Evolutionary conservation across 64 coral and sea anemone genomes (phyloP), one percentile per base, ranked within the genome.

Genomic region (Dendrophyllia cribrosa): DNA sequence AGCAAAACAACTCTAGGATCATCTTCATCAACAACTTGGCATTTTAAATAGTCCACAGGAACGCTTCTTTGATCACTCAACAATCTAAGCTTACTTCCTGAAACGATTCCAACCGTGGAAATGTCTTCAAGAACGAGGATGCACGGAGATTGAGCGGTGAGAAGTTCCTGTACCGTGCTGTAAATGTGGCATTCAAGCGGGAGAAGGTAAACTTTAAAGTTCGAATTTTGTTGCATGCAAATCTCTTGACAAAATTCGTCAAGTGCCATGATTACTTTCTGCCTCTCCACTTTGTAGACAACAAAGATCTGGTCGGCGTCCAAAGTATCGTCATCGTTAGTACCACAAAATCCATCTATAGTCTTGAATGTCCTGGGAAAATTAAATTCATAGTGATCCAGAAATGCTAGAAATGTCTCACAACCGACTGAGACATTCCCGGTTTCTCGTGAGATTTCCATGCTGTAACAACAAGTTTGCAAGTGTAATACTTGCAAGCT

Each of bases 191-290:
- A 43, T 62, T 89, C 26, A 19, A 66, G 20, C 24, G 92, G 92
- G 64, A 88, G 70, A 48, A 94, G 56, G 72, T 89, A 52, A 58
- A 89, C 92, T 89, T 94, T 94, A 3, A 48, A 66, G 72, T 83
- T 87, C 20, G 77, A 82, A 44, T 94, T 44, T n/a, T 79, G 44
- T 52, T 76, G 92, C 12, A 94, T 62, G 7, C 78, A 88, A 55
- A 94, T 43, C 17, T 94, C 86, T 74, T 62, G 66, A 23, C 70
- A 24, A 11, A 43, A 24, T 25, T 55, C 19, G 43, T 94, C 77
- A 43, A 74, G n/a, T 22, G 51, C 92, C 14, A 89, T 2, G 21
- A 94, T 47, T 69, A 62, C 88, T 15, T 65, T 88, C 59, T 88
- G 67, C 24, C 19, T 72, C 69, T 94, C 76, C 0, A 89, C 9